Evolutionary conservation across 2,888 invertebrate genomes (phyloP), one percentile per base, ranked within the genome.

Genomic region (Epinotia nisella): DNA sequence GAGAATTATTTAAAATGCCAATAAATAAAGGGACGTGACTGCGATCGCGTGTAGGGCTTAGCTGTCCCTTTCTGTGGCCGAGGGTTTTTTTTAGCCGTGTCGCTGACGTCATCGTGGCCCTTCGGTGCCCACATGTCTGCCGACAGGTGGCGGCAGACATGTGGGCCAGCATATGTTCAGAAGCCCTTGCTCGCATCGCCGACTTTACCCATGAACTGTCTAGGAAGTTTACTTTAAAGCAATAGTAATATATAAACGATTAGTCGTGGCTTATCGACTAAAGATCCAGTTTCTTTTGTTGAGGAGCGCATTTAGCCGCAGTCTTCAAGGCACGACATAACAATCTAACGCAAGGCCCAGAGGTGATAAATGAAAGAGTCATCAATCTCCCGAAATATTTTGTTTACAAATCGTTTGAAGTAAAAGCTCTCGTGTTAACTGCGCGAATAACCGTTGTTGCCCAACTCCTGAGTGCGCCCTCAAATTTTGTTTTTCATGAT

Each of bases 131-230:
- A 89, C 84, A 88, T 90, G 91, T 88, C 88, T 85, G 80, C 82
- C 78, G 77, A 82, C 92, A 92, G 88, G 91, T 92, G 92, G 90
- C 87, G n/a, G n/a, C n/a, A n/a, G n/a, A n/a, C n/a, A n/a, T n/a
- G n/a, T n/a, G n/a, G n/a, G 75, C 74, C 77, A 78, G 85, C 88
- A 86, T 86, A 84, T 87, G 87, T 82, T 81, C 78, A 72, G 76
- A 76, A 65, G 75, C 55, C 70, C 65, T 72, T 67, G 41, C 24
- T 72, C 55, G 61, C 59, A 67, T 71, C 60, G 39, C 15, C 64
- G 19, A 35, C 15, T 78, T 70, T 75, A 83, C 81, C 88, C 85
- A 79, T 88, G 87, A 88, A 84, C 78, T 83, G 86, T 87, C 86
- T 78, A 83, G 85, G 84, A 88, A 87, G 83, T 84, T 82, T 81